Conservation (phyloP, 2,113 vertebrate species). For the Plectropomus leopardus region DNA sequence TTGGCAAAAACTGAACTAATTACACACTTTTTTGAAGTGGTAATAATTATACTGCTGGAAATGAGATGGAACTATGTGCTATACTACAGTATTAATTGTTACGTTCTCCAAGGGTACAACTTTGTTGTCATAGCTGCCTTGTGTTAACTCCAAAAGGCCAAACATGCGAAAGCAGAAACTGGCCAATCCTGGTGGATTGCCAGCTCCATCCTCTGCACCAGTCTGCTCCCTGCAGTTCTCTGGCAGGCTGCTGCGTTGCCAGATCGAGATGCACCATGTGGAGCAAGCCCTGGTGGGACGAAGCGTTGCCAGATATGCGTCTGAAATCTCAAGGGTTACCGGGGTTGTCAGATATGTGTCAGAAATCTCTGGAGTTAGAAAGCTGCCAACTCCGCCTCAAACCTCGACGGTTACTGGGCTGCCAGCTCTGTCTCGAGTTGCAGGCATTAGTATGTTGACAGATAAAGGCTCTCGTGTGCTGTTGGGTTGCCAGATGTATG, state of each 20-base stretch:
- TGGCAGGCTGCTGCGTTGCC: constrained; percentile 33
- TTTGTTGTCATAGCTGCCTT: constrained; percentile 21
- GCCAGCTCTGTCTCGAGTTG: constrained; percentile 38
- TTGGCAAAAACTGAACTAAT: too few relatives aligned
- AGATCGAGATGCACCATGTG: constrained; percentile 59
- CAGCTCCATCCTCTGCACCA: constrained; percentile 48
- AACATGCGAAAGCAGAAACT: constrained; percentile 17
- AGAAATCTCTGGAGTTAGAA: constrained; percentile 43
- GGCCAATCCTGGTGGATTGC: constrained; percentile 32
- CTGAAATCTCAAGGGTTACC: constrained; percentile 59
- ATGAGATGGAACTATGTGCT: neutral
- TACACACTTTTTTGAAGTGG: too few relatives aligned
- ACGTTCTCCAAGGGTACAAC: neutral
- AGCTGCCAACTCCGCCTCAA: constrained; percentile 50
- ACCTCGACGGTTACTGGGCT: constrained; percentile 24
- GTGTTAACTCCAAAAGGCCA: constrained; percentile 28
- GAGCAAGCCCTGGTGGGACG: constrained; percentile 49
- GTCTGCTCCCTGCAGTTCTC: constrained; percentile 36
- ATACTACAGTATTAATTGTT: neutral
- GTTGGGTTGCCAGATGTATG: constrained; percentile 22
- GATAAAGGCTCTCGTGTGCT: constrained; percentile 17
- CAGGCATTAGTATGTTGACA: constrained; percentile 15
- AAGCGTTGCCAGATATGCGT: constrained; percentile 63
- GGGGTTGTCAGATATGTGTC: constrained; percentile 62
- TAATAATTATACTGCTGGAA: neutral